Evolutionary conservation across 2,797 vertebrate genomes (phyloP).

Genomic region (Tragopan temminckii): DNA sequence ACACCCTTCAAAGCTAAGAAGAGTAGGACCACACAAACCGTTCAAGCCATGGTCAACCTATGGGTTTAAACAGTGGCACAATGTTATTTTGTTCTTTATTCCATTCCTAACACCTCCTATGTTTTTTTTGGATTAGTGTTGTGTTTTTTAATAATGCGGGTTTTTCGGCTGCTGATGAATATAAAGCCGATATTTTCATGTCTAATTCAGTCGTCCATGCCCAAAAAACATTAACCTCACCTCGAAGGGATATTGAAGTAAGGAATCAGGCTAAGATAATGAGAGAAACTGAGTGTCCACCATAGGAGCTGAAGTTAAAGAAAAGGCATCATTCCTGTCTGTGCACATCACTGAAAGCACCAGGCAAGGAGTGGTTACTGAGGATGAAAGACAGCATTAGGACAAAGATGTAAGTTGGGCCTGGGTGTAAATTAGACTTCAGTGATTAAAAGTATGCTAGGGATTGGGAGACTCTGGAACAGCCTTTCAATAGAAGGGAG

Average conservation of each 20-base stretch:
- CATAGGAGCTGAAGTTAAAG: neutral
- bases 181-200: neutral
- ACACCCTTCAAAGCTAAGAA: neutral
- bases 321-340: neutral
- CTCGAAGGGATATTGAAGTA: neutral
- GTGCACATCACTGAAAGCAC: neutral
- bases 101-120: neutral
- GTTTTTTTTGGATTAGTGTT: neutral
- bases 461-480: neutral
- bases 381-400: neutral
- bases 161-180: neutral
- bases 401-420: neutral
- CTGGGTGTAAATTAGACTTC: neutral
- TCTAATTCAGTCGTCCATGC: neutral
- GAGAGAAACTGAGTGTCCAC: neutral
- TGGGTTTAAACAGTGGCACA: neutral
- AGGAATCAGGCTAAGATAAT: neutral
- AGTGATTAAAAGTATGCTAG: neutral
- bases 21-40: neutral
- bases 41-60: neutral
- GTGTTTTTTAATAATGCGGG: neutral
- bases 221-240: neutral
- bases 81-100: neutral
- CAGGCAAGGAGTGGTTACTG: neutral
- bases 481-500: neutral